Base-by-base conservation (phyloP, 2,113 vertebrate genomes). In the Hydrochoerus hydrochaeris region DNA sequence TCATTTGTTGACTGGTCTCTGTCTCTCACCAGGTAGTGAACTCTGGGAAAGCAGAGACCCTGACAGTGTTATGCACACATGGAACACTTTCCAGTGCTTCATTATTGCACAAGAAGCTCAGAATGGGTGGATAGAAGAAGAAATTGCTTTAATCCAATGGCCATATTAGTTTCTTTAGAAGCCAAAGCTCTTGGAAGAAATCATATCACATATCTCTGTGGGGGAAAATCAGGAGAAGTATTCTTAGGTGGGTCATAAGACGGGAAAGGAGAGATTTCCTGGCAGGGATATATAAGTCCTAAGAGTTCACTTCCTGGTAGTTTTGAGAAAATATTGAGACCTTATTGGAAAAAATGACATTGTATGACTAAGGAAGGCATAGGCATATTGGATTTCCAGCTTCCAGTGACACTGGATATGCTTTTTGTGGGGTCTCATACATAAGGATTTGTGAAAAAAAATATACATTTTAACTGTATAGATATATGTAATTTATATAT, bases 21-120 rank as follows among this genome's bases (percentile, higher is more conserved):
- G 2, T 54, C 49, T 67, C 16, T 85, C 1, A 49, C 32, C 24
- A 6, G 30, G 38, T 2, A 19, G 22, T 54, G 2, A 58, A 52
- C 73, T 60, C 54, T 41, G 28, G 1, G n/a, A 73, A 4, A 38
- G 44, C n/a, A 90, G 83, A 77, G 22, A 12, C 58, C 67, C 7
- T 3, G 24, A 11, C 28, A 57, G 60, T 3, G 24, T 16, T 44
- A 44, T 0, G 5, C 52, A 24, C 26, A 0, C 22, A 19, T 0
- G 3, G n/a, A 22, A 41, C 1, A 7, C 1, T 26, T 17, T 11
- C 46, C 7, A 11, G 38, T 11, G 71, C 17, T n/a, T 78, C 13
- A 1, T 96, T 84, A 38, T 30, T 20, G 44, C 2, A 19, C 24
- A 57, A 30, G 1, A 82, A 67, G 5, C 26, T 93, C 65, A 63